Conservation (phyloP, 2,113 vertebrate genomes). For the Peromyscus polionotus region DNA sequence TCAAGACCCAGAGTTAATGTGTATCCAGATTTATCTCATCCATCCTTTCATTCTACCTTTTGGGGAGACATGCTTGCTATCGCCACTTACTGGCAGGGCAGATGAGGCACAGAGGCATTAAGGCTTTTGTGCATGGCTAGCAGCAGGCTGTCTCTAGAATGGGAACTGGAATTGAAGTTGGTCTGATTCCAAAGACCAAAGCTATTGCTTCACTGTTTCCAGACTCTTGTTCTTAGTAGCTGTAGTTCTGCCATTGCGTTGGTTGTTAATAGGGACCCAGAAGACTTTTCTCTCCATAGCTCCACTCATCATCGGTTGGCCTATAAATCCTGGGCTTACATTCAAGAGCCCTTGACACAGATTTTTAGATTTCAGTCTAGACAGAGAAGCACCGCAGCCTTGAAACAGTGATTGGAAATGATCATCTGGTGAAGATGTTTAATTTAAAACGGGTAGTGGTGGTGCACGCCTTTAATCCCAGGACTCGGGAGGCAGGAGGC, state of each 20-base stretch:
- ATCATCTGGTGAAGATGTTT: neutral
- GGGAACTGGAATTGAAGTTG: neutral
- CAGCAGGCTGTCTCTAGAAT: neutral
- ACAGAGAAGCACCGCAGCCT: constrained; percentile 15
- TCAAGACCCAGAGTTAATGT: constrained; percentile 3
- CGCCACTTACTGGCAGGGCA: neutral
- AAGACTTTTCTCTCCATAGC: neutral
- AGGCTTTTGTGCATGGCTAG: neutral
- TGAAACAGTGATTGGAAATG: constrained; percentile 48
- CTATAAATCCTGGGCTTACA: neutral
- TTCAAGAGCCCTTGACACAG: constrained; percentile 53
- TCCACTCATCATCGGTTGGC: neutral
- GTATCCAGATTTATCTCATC: neutral
- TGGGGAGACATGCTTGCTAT: neutral
- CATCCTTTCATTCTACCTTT: neutral
- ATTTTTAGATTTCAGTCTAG: constrained; percentile 49
- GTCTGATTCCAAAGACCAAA: constrained; percentile 7
- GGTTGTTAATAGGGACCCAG: neutral
- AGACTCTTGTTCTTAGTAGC: constrained; percentile 2
- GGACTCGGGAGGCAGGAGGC: no score
- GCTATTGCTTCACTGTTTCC: constrained; percentile 9
- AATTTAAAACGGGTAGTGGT: neutral
- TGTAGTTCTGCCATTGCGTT: neutral
- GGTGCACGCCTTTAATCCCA: no score
- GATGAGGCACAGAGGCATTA: neutral